Conservation (phyloP, 2,113 vertebrate species). For the Vicugna pacos region DNA sequence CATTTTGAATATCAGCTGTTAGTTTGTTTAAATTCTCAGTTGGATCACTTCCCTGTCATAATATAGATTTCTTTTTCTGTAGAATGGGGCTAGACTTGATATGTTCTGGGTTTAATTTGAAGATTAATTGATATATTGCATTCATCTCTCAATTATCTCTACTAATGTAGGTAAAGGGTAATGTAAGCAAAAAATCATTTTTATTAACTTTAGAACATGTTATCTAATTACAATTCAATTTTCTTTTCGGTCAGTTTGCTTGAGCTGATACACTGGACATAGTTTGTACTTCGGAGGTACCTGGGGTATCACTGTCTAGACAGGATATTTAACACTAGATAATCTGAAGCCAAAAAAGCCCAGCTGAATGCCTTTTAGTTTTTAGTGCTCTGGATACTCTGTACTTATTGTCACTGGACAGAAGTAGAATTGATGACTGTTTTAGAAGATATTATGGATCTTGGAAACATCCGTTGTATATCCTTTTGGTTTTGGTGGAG, state of each 20-base stretch:
- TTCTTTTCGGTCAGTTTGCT: background rate
- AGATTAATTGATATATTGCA: background rate
- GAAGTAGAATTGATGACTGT: background rate
- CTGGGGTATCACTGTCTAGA: background rate
- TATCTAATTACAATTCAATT: background rate
- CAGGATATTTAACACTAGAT: background rate
- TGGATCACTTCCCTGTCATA: background rate
- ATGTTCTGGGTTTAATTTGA: slow-evolving; percentile 38
- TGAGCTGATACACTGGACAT: background rate
- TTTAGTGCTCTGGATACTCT: background rate
- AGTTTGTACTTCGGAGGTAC: background rate
- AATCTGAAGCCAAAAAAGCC: background rate
- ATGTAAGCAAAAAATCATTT: slow-evolving; percentile 37
- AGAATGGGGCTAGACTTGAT: background rate
- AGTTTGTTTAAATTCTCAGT: slow-evolving; percentile 54
- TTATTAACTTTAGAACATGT: slow-evolving; percentile 19
- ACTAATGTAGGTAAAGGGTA: background rate
- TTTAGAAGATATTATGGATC: background rate
- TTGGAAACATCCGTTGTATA: background rate
- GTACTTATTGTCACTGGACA: background rate
- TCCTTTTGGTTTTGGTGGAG: background rate
- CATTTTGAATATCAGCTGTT: background rate
- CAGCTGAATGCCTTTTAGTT: background rate
- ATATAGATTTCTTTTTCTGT: slow-evolving; percentile 20
- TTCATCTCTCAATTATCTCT: slow-evolving; percentile 11